A percentile compares a stretch with the other conserved stretches of the same genome.
These are phyloP conservation scores for Diaphora mendica DNA, from an alignment of 2,888 invertebrate species.

Conservation along the genomic window DNA sequence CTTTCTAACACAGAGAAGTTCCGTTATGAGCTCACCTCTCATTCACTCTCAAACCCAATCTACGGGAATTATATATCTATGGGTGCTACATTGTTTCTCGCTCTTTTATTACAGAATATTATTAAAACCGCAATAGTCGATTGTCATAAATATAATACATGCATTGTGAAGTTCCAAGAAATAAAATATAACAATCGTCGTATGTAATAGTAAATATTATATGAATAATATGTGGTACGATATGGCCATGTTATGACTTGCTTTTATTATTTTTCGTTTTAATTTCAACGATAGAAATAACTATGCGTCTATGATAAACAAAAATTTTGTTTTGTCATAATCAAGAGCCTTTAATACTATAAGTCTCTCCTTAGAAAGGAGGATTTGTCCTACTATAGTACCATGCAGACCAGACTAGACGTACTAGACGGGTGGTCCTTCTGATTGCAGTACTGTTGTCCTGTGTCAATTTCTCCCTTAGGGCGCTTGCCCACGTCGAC, in stretches of 20 bases:
- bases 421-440: too few species aligned
- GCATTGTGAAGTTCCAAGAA: not conserved
- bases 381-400: too few species aligned
- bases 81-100: not conserved
- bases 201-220: not conserved
- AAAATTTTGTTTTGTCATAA: not conserved
- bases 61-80: too few species aligned
- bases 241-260: not conserved
- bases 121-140: not conserved
- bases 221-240: not conserved
- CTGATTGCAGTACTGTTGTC: too few species aligned
- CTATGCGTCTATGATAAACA: not conserved
- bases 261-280: not conserved
- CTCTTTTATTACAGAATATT: not conserved
- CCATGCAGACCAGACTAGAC: too few species aligned
- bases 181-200: not conserved
- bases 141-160: constrained; percentile 1
- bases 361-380: too few species aligned
- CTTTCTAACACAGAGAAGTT: too few species aligned
- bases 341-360: too few species aligned
- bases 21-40: too few species aligned
- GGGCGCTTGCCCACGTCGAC: too few species aligned
- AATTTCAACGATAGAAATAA: not conserved
- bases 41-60: too few species aligned
- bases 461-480: too few species aligned